Evolutionary conservation across 2,888 invertebrate genomes (phyloP), one percentile per base, ranked within the genome.

Genomic region (Maniola hyperantus): DNA sequence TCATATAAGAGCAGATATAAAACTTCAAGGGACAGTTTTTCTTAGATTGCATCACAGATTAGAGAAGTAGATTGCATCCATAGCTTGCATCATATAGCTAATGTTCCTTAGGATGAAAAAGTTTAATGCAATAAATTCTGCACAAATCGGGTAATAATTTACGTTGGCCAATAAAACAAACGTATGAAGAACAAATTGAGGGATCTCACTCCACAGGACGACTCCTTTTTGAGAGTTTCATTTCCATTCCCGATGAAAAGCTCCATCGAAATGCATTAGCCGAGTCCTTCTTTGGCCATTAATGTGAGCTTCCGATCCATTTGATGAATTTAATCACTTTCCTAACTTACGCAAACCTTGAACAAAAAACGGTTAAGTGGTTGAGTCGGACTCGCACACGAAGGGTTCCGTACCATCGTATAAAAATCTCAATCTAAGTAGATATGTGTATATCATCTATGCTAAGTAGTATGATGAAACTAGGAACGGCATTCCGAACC

Each of bases 181-280:
- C 57, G 42, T 57, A 18, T 36, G 2, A 55, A 39, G 39, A 57
- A 39, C 57, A 57, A 57, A 57, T 57, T 42, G 42, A 57, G 57
- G 57, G 1, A 26, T 39, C 1, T 39, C 8, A 10, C 39, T 11
- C 39, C 39, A 39, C 39, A 39, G 39, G 18, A 57, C 42, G 20
- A 42, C 39, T 42, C 39, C 57, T 42, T 42, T 39, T 15, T 20
- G 6, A 13, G 39, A 34, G 36, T 6, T 54, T 54, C 39, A 13
- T 13, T 57, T 57, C 39, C 42, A 39, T 20, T 20, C 2, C 8
- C 11, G 13, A 20, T 20, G 20, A 42, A 57, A 42, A 18, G 11
- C 39, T 20, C 6, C 36, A 42, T 57, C 42, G 42, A 57, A 42
- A 57, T 11, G 7, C 20, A 13, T 55, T 42, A 57, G 20, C 20